Percentiles rank a stretch among this genome's conserved stretches.
These are phyloP conservation scores for Anthrax anthrax DNA, from an alignment of 2,888 invertebrate genomes.

Conservation along the genomic window DNA sequence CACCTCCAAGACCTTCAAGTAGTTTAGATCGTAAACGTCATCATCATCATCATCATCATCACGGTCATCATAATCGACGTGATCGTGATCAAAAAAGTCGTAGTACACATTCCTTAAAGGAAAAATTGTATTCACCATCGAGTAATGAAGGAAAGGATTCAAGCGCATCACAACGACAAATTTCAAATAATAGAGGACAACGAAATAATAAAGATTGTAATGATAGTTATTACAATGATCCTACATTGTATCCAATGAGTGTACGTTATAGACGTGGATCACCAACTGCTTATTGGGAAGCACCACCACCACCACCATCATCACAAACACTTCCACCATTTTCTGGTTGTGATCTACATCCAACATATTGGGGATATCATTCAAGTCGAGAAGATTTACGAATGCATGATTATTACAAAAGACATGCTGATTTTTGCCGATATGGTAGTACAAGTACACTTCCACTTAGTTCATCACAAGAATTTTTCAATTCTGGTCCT, in stretches of 20 bases:
- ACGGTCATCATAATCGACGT: constrained; percentile 37
- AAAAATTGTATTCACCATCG: constrained; percentile 38
- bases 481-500: constrained; percentile 9
- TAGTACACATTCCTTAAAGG: constrained; percentile 43
- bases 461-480: constrained; percentile 11
- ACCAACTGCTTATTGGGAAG: constrained; percentile 13
- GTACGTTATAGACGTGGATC: constrained; percentile 11
- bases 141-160: constrained; percentile 14
- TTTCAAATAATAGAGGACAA: background rate
- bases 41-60: constrained; percentile 31
- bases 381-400: constrained; percentile 15
- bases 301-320: constrained; percentile 14
- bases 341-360: constrained; percentile 10
- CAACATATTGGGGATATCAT: constrained; percentile 12
- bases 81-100: constrained; percentile 51
- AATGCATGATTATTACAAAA: constrained; percentile 29
- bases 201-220: constrained; percentile 3
- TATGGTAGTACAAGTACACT: constrained; percentile 35
- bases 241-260: background rate
- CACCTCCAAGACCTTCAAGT: constrained; percentile 23
- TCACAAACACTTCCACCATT: constrained; percentile 13
- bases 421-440: constrained; percentile 35
- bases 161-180: background rate
- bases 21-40: constrained; percentile 43
- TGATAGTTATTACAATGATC: constrained; percentile 3